phyloP scores from a whole-genome alignment of 1,140 invertebrate species.

The Aricia agestis region DNA sequence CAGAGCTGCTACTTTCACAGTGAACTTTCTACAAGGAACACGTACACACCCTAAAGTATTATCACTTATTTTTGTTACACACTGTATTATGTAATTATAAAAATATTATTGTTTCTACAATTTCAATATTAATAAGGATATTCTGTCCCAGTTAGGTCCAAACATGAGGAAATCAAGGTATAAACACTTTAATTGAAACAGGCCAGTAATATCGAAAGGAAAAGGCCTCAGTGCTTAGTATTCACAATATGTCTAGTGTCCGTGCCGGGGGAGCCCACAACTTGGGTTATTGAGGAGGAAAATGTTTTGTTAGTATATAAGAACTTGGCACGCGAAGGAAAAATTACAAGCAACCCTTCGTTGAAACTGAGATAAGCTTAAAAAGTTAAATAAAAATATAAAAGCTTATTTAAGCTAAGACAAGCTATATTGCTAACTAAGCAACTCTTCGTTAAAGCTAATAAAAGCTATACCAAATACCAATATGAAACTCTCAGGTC shows the following conservation, averaged over 20 bases:
- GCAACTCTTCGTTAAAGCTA: not conserved
- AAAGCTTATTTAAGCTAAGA: too few relatives aligned
- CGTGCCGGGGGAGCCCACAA: not conserved
- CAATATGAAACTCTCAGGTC: conserved; percentile 34
- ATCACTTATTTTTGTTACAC: too few relatives aligned
- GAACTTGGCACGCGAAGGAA: not conserved
- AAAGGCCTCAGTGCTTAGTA: not conserved
- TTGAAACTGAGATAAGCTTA: not conserved
- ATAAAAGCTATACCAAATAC: not conserved
- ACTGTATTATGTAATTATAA: too few relatives aligned
- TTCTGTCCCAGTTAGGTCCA: not conserved
- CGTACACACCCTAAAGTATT: too few relatives aligned
- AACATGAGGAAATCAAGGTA: not conserved
- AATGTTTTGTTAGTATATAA: not conserved
- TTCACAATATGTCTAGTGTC: not conserved
- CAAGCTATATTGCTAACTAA: not conserved
- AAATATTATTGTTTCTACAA: too few relatives aligned
- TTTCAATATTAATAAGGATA: not conserved
- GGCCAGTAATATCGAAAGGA: not conserved
- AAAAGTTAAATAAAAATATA: too few relatives aligned
- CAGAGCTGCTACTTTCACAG: too few relatives aligned
- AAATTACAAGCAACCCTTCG: not conserved
- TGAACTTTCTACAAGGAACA: too few relatives aligned
- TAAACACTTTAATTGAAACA: not conserved
- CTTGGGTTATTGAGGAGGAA: not conserved